Conservation (phyloP, 2,113 vertebrate genomes). For the Kryptolebias marmoratus region DNA sequence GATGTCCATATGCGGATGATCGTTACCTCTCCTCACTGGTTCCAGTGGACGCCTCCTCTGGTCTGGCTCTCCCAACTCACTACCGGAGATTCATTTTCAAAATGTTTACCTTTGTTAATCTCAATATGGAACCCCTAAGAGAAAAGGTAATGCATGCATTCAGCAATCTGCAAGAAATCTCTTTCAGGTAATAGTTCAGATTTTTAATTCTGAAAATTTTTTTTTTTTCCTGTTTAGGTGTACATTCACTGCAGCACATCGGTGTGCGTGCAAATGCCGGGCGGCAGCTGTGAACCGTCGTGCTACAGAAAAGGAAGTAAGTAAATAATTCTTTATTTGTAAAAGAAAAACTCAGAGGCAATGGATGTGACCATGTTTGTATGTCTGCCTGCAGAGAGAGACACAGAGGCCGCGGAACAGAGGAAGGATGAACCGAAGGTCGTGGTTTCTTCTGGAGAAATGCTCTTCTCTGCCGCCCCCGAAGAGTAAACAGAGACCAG, state of each 20-base stretch:
- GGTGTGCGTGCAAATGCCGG: conserved; percentile 30
- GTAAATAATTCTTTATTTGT: not conserved
- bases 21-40: conserved; percentile 52
- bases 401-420: not conserved
- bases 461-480: conserved; percentile 12
- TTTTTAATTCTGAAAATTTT: not conserved
- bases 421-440: conserved; percentile 3
- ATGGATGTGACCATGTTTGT: conserved; percentile 26
- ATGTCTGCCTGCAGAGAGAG: conserved; percentile 57
- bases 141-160: conserved; percentile 39
- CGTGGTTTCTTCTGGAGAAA: conserved; percentile 54
- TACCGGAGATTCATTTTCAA: conserved; percentile 60
- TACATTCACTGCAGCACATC: conserved; percentile 72
- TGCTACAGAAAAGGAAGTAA: conserved; percentile 51
- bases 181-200: not conserved
- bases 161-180: not conserved
- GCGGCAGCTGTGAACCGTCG: conserved; percentile 44
- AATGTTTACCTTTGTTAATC: conserved; percentile 53
- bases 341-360: not conserved
- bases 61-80: conserved; percentile 36
- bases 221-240: conserved; percentile 42
- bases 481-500: not conserved
- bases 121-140: not conserved
- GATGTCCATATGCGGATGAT: conserved; percentile 62
- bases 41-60: conserved; percentile 11